Percentiles rank a stretch among this genome's conserved stretches.
Conservation (phyloP, 1,140 invertebrate genomes). For the Oreohelix idahoensis region DNA sequence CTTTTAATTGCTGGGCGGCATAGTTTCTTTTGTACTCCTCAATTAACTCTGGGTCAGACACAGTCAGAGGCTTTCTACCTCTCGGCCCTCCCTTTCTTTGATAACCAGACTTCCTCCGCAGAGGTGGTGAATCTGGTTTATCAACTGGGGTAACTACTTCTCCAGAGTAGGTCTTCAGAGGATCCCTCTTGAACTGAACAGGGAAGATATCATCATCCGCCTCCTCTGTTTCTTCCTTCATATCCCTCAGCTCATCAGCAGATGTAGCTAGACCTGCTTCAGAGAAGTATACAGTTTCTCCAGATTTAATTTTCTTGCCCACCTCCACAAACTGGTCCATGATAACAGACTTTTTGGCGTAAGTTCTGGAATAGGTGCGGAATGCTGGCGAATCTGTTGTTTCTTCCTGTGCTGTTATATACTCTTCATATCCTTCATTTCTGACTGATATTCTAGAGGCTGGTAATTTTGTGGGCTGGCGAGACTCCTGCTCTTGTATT, state of each 20-base stretch:
- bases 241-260: neutral
- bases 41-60: conserved; percentile 44
- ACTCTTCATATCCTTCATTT: neutral
- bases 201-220: conserved; percentile 47
- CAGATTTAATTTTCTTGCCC: conserved; percentile 33
- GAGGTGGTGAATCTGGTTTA: conserved; percentile 38
- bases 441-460: conserved; percentile 45
- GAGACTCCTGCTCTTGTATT: conserved; percentile 2
- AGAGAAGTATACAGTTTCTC: conserved; percentile 29
- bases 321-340: conserved; percentile 49
- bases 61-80: conserved; percentile 41
- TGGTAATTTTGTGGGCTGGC: conserved; percentile 40
- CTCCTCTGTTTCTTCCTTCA: neutral
- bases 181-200: conserved; percentile 37
- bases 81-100: conserved; percentile 24
- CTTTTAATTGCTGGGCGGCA: conserved; percentile 30
- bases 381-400: conserved; percentile 5
- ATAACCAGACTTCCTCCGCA: conserved; percentile 18
- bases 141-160: conserved; percentile 47
- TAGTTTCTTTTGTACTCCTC: conserved; percentile 44
- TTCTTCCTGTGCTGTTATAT: neutral
- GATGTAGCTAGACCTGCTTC: neutral
- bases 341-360: conserved; percentile 29
- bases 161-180: conserved; percentile 46
- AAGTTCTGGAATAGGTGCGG: conserved; percentile 32